phyloP scores from a whole-genome alignment of 2,797 vertebrate genomes.

The Halcyon smyrnensis region DNA sequence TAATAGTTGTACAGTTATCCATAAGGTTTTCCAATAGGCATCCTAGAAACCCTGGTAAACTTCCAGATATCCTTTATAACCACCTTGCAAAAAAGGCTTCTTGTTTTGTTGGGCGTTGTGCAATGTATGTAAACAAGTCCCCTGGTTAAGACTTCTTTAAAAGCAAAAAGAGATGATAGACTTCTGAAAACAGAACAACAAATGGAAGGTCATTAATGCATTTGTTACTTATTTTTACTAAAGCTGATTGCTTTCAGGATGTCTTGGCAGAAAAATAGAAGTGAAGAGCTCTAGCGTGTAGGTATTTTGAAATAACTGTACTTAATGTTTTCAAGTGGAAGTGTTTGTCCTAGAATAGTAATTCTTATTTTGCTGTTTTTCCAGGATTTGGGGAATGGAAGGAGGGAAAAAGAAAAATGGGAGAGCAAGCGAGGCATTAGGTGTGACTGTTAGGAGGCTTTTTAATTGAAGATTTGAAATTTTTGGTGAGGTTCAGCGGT shows the following conservation, averaged over 20 bases:
- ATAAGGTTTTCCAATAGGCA: background rate
- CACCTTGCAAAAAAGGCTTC: background rate
- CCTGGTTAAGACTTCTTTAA: background rate
- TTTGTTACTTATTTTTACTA: background rate
- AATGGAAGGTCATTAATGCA: background rate
- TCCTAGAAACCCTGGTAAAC: conserved; percentile 4
- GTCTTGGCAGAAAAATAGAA: background rate
- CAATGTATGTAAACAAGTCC: background rate
- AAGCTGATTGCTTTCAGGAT: background rate
- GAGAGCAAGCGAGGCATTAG: background rate
- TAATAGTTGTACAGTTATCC: conserved; percentile 44
- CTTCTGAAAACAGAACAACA: background rate
- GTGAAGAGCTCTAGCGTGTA: background rate
- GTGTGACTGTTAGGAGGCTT: background rate
- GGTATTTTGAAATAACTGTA: background rate
- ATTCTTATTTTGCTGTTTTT: background rate
- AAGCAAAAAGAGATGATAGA: background rate
- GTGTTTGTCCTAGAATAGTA: background rate
- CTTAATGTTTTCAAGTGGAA: background rate
- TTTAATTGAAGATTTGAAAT: background rate
- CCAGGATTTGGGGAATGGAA: background rate
- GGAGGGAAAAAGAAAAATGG: background rate
- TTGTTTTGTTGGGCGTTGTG: background rate
- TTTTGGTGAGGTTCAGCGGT: background rate
- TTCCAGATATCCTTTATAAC: background rate